Evolutionary conservation across 2,888 invertebrate genomes (phyloP), one percentile per base, ranked within the genome.

Genomic region (Coelopa pilipes): DNA sequence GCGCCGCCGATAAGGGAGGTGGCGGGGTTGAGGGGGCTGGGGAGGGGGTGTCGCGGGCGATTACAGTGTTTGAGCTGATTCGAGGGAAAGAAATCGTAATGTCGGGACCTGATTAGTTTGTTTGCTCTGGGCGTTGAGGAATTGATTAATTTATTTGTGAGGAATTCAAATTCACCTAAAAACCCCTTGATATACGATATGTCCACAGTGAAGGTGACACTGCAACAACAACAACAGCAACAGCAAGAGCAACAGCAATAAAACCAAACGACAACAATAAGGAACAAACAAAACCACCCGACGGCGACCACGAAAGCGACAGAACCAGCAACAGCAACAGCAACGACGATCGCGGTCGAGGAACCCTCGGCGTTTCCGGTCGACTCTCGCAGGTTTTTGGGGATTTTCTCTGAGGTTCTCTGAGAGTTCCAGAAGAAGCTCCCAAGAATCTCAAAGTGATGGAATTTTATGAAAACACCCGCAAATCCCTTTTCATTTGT

Each of bases 41-140:
- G 34, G 34, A 66, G 50, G 50, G 50, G n/a, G 21, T 13, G n/a
- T 11, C n/a, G 47, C n/a, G 34, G 7, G 34, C 7, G 34, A 34
- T 34, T 34, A 34, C 34, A 7, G 34, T 34, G 34, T 34, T 34
- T 2, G 34, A 57, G 5, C 1, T 10, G 60, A 17, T 68, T 72
- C 66, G 49, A 60, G 67, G 59, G 62, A 73, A 73, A 67, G 62
- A 73, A 73, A 67, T 73, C 60, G 46, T 65, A 65, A 46, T 63
- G 65, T 65, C 71, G 65, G 13, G 11, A 19, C 15, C 66, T 72
- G 66, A 72, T 72, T 66, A 72, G 49, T 59, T 68, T 73, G 50
- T 68, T 73, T 73, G 59, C 73, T 67, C 53, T 68, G n/a, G 17
- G 45, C 24, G 17, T 53, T 45, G 45, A 46, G 46, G 15, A 34